Percentiles rank a stretch among this genome's conserved stretches.
Evolutionary conservation across 2,888 invertebrate genomes (phyloP).

Genomic region (Gandaritis pyraliata): DNA sequence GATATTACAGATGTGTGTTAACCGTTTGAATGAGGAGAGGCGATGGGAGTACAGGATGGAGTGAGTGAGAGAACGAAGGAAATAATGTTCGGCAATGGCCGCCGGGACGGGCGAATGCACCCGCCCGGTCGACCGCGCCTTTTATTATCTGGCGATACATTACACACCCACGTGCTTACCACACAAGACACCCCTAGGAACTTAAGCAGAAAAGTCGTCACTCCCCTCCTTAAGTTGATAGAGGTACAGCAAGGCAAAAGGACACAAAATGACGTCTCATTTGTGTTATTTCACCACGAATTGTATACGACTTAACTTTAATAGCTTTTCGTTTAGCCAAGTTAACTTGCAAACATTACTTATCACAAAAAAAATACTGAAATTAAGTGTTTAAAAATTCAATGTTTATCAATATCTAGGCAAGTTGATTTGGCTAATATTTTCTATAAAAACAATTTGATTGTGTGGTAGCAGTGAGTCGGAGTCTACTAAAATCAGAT

Average conservation of each 20-base stretch:
- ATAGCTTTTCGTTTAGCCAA: background rate
- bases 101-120: conserved; percentile 34
- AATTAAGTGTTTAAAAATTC: too few relatives aligned
- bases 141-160: conserved; percentile 30
- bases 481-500: conserved; percentile 12
- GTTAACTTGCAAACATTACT: conserved; percentile 10
- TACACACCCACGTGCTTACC: conserved; percentile 25
- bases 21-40: conserved; percentile 24
- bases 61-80: conserved; percentile 33
- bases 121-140: conserved; percentile 40
- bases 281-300: conserved; percentile 6
- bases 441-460: background rate
- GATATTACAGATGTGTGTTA: conserved; percentile 19
- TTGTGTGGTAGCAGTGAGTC: conserved; percentile 20
- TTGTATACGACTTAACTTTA: conserved; percentile 2
- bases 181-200: conserved; percentile 10
- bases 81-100: conserved; percentile 34
- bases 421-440: conserved; percentile 7
- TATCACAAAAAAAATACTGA: background rate
- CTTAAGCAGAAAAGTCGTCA: conserved; percentile 25
- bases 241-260: conserved; percentile 12
- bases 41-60: conserved; percentile 28
- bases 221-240: conserved; percentile 12
- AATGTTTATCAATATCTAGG: background rate
- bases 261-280: conserved; percentile 30